phyloP scores from a whole-genome alignment of 1,140 invertebrate species.

The Ceratoteleas bidentatus region DNA sequence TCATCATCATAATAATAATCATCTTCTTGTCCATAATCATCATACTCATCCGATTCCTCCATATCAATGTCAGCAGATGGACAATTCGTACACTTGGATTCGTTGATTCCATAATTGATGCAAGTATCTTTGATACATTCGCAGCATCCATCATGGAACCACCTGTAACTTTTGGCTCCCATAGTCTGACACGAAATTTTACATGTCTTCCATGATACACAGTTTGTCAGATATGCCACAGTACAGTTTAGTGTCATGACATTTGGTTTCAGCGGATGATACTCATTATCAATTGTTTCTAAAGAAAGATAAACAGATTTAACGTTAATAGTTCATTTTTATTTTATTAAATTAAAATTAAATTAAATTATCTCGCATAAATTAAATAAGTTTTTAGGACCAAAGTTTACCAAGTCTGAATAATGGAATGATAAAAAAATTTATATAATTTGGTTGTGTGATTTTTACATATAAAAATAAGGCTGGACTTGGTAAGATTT shows the following conservation, averaged over 20 bases:
- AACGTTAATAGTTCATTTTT: too few relatives aligned
- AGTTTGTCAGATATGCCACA: constrained; percentile 94
- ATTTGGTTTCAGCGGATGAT: constrained; percentile 83
- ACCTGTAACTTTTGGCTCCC: constrained; percentile 89
- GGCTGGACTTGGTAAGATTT: not conserved
- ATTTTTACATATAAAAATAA: not conserved
- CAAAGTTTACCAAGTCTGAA: too few relatives aligned
- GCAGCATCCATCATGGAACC: constrained; percentile 98
- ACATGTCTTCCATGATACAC: constrained; percentile 94
- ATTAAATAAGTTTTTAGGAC: too few relatives aligned
- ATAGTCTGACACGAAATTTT: constrained; percentile 89
- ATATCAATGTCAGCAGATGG: constrained; percentile 68
- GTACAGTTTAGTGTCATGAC: constrained; percentile 92
- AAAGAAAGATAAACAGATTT: too few relatives aligned
- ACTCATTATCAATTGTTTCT: constrained; percentile 14
- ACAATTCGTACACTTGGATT: constrained; percentile 84
- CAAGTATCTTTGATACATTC: constrained; percentile 95
- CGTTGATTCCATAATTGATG: constrained; percentile 95
- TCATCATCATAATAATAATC: constrained; percentile 37
- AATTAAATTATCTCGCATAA: not conserved
- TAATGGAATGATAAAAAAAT: too few relatives aligned
- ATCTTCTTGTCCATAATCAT: constrained; percentile 77
- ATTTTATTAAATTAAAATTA: too few relatives aligned
- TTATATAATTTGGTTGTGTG: too few relatives aligned
- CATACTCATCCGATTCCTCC: constrained; percentile 71